phyloP scores from a whole-genome alignment of 2,888 invertebrate species.

The Willowsia nigromaculata region DNA sequence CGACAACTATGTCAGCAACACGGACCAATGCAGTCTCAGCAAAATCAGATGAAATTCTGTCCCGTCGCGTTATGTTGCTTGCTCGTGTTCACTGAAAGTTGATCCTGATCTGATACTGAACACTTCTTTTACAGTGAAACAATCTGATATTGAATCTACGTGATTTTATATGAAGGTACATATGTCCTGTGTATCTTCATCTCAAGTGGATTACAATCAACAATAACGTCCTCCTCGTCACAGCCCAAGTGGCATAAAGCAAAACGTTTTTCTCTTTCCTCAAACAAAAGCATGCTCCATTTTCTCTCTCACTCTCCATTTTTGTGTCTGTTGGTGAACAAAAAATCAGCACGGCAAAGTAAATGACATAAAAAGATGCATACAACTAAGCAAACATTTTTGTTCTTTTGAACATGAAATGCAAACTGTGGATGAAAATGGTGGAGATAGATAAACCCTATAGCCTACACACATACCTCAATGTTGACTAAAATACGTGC shows the following conservation, averaged over 20 bases:
- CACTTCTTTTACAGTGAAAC: neutral
- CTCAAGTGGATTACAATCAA: slow-evolving; percentile 6
- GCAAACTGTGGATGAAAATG: neutral
- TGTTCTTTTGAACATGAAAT: neutral
- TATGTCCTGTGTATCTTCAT: neutral
- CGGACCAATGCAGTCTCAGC: neutral
- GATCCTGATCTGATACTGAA: neutral
- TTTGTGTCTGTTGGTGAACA: neutral
- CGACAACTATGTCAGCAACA: neutral
- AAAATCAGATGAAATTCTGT: neutral
- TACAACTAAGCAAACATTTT: neutral
- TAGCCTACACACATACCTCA: neutral
- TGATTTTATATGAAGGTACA: neutral
- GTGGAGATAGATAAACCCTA: neutral
- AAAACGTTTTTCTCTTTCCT: no score
- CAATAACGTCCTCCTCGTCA: neutral
- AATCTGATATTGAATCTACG: neutral
- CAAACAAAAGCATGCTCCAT: neutral
- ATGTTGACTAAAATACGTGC: neutral
- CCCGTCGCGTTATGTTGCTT: neutral
- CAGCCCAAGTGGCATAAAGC: neutral
- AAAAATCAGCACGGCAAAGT: neutral
- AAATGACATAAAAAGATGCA: neutral
- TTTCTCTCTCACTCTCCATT: neutral
- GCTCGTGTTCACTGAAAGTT: neutral